These are phyloP conservation scores for Hirtodrosophila confusa DNA, from an alignment of 2,888 invertebrate species.

Conservation along the genomic window DNA sequence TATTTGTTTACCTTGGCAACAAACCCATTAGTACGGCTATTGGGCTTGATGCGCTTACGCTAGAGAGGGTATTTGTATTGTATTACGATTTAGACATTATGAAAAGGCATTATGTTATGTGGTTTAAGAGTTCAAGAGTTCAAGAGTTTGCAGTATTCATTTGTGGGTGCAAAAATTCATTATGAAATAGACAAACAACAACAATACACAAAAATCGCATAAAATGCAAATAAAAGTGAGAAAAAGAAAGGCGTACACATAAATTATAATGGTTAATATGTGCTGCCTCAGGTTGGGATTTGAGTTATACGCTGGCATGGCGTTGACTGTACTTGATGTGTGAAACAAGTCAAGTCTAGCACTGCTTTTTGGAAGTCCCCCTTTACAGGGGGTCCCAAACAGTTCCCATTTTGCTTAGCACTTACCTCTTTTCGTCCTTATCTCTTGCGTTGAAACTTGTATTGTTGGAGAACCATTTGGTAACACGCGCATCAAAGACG, in stretches of 20 bases:
- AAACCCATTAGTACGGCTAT: conserved; percentile 97
- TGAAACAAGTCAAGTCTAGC: conserved; percentile 52
- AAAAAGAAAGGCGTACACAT: conserved; percentile 64
- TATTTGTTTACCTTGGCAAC: conserved; percentile 93
- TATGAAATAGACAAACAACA: conserved; percentile 57
- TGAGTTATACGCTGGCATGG: conserved; percentile 21
- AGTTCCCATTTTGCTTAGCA: background rate
- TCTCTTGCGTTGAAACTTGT: conserved; percentile 87
- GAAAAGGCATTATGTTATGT: conserved; percentile 70
- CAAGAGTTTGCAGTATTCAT: conserved; percentile 50
- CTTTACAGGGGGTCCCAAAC: conserved; percentile 1
- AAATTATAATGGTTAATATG: conserved; percentile 72
- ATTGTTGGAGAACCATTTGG: conserved; percentile 93
- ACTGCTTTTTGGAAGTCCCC: conserved; percentile 2
- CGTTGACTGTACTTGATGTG: conserved; percentile 70
- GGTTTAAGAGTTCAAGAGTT: conserved; percentile 48
- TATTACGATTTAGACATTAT: conserved; percentile 55
- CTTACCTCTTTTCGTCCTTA: conserved; percentile 90
- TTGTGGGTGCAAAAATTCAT: conserved; percentile 66
- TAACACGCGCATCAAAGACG: conserved; percentile 94
- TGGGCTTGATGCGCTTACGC: conserved; percentile 91
- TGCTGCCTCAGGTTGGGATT: conserved; percentile 41
- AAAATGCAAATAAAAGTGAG: conserved; percentile 75
- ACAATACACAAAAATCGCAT: conserved; percentile 53
- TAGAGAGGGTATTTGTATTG: conserved; percentile 84